These are phyloP conservation scores for Bothrops jararaca DNA, from an alignment of 2,113 vertebrate species.

Conservation along the genomic window DNA sequence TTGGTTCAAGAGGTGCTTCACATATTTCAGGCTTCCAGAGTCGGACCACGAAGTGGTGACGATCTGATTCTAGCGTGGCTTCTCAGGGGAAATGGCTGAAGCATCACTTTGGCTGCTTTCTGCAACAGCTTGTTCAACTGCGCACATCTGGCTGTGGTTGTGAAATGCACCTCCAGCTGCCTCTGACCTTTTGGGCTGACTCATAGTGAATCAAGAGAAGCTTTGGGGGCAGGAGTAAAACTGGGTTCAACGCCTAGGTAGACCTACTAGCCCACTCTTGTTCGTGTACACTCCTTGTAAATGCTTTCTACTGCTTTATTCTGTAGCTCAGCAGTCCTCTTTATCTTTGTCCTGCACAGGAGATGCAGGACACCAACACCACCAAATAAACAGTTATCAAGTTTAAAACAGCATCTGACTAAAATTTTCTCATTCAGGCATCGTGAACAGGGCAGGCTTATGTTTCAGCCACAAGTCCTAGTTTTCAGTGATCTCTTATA, in stretches of 20 bases:
- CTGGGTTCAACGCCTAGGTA: neutral
- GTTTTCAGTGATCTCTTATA: neutral
- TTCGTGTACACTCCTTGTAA: neutral
- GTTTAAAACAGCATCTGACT: neutral
- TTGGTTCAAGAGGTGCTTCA: neutral
- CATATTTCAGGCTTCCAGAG: neutral
- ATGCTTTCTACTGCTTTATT: neutral
- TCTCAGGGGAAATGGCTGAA: conserved; percentile 27
- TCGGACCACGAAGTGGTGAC: neutral
- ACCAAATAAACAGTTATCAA: neutral
- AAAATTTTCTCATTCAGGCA: neutral
- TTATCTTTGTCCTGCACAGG: neutral
- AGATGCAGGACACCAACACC: neutral
- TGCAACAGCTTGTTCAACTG: neutral
- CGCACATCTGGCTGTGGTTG: neutral
- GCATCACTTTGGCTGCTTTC: neutral
- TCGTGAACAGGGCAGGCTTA: neutral
- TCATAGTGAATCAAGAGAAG: neutral
- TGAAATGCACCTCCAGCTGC: neutral
- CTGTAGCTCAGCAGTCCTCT: neutral
- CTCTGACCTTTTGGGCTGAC: neutral
- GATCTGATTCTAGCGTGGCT: neutral
- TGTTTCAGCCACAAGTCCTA: too few relatives aligned
- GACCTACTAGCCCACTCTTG: too few relatives aligned
- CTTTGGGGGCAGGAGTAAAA: neutral